Base-by-base conservation (phyloP, 2,797 vertebrate genomes). In the Muraenolepis orangiensis region DNA sequence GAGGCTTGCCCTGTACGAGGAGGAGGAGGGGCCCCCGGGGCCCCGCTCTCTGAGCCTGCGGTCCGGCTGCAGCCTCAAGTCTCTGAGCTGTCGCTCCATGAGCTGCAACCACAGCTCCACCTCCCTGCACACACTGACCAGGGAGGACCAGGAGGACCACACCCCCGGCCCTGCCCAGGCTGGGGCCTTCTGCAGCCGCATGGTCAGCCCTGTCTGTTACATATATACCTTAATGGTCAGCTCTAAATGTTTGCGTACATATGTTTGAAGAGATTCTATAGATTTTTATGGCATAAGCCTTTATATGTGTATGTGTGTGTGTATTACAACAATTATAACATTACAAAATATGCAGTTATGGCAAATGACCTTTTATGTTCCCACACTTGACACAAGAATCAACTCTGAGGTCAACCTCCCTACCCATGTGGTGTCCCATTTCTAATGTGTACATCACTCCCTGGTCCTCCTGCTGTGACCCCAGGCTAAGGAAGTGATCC, bases 401-500 rank as follows among this genome's bases (percentile, higher is more conserved):
- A 34, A 3, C 32, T 34, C 32, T 34, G 32, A 3, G 3, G 32
- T 34, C 3, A 34, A 34, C 32, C 3, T 34, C 32, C 32, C 32
- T 7, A 3, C 3, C 32, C 32, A 34, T 34, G 32, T 34, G 3
- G 7, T 34, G 32, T 34, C 32, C 32, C 7, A 3, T 34, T 34
- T 34, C 32, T 3, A 34, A 34, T 34, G 7, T 34, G 7, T 34
- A 34, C 32, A 34, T 34, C 3, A 34, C 32, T 3, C 32, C 3
- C 40, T 42, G 12, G 13, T 32, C 32, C 16, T 51, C 36, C 16
- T 66, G 38, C 32, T 76, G 87, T 72, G 34, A 4, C 82, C 70
- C 80, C 78, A 99, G 98, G 95, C 96, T 42, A 97, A 95, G 6
- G 95, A 96, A 69, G 94, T 99, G 77, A 81, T 95, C 14, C 96